Conservation (phyloP, 1,140 invertebrate species). For the Drosophila willistoni region DNA sequence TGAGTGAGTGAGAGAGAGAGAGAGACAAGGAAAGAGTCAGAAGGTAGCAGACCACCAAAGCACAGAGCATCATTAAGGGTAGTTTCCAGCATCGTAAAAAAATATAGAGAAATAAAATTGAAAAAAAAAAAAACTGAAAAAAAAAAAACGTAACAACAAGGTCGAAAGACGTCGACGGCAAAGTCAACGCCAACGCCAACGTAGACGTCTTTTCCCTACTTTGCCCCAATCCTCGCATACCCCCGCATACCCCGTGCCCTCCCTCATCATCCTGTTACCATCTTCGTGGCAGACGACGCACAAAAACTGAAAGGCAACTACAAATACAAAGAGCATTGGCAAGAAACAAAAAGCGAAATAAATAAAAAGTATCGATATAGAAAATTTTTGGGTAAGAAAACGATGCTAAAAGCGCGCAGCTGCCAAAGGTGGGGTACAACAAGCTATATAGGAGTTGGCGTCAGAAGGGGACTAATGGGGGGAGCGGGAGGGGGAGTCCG, state of each 20-base stretch:
- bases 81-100: slow-evolving; percentile 76
- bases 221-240: background rate
- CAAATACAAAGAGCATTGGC: slow-evolving; percentile 36
- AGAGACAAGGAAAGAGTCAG: slow-evolving; percentile 1
- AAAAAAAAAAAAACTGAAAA: slow-evolving; percentile 55
- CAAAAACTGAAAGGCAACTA: slow-evolving; percentile 39
- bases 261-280: background rate
- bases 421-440: background rate
- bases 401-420: slow-evolving; percentile 26
- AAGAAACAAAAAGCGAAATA: slow-evolving; percentile 59
- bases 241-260: background rate
- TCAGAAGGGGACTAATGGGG: background rate
- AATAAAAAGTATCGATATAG: slow-evolving; percentile 68
- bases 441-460: background rate
- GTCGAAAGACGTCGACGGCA: slow-evolving; percentile 52
- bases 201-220: slow-evolving; percentile 2
- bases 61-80: slow-evolving; percentile 73
- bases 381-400: slow-evolving; percentile 60
- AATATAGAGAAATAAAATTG: slow-evolving; percentile 80
- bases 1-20: background rate
- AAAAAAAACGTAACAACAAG: slow-evolving; percentile 42
- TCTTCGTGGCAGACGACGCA: slow-evolving; percentile 29
- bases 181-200: slow-evolving; percentile 28
- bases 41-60: slow-evolving; percentile 14
- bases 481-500: background rate